These are phyloP conservation scores for Himalopsyche phryganea DNA, from an alignment of 1,140 invertebrate species.

Conservation along the genomic window DNA sequence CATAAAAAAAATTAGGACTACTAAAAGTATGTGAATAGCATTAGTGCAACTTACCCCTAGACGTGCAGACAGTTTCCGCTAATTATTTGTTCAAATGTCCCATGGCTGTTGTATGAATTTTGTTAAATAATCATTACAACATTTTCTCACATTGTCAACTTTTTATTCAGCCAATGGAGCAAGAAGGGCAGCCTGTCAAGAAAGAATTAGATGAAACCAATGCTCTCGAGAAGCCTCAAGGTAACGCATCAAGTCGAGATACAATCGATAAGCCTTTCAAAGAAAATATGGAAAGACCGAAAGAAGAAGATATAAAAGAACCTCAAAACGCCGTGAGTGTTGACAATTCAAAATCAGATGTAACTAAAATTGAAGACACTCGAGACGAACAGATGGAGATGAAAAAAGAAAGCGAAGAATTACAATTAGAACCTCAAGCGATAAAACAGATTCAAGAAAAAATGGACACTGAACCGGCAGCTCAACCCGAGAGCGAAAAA, in stretches of 20 bases:
- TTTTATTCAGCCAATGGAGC: slow-evolving; percentile 31
- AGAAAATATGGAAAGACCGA: background rate
- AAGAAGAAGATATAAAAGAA: slow-evolving; percentile 30
- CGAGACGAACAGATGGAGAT: slow-evolving; percentile 15
- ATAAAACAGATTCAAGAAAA: background rate
- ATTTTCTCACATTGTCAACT: background rate
- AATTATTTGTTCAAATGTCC: too few relatives aligned
- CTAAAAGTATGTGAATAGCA: too few relatives aligned
- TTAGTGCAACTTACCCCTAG: too few relatives aligned
- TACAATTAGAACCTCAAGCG: background rate
- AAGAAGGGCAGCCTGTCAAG: slow-evolving; percentile 30
- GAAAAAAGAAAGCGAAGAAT: slow-evolving; percentile 2
- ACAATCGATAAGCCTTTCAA: slow-evolving; percentile 1
- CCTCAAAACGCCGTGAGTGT: background rate
- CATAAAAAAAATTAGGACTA: too few relatives aligned
- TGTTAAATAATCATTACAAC: too few relatives aligned
- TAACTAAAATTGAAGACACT: slow-evolving; percentile 40
- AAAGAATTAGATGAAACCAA: slow-evolving; percentile 29
- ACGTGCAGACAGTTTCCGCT: too few relatives aligned
- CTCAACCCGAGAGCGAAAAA: slow-evolving; percentile 1
- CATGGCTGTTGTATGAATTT: too few relatives aligned
- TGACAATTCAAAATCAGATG: slow-evolving; percentile 39
- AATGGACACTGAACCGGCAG: background rate
- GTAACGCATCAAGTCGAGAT: background rate
- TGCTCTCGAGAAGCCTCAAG: slow-evolving; percentile 29